phyloP scores from a whole-genome alignment of 2,888 invertebrate genomes.

The Pseudeuparius sepicola region DNA sequence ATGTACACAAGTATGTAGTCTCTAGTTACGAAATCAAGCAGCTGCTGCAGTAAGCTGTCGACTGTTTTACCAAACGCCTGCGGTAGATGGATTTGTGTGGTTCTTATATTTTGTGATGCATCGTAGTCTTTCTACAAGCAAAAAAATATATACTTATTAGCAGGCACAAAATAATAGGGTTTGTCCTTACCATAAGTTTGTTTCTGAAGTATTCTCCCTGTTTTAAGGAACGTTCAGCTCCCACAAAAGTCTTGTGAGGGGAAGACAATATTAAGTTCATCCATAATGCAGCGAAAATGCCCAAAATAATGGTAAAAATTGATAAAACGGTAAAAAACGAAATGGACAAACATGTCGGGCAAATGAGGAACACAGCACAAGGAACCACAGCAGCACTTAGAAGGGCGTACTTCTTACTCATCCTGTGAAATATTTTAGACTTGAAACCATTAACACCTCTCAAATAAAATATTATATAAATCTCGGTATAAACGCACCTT shows the following conservation, averaged over 20 bases:
- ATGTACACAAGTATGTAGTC: slow-evolving; percentile 76
- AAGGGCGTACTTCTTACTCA: too few relatives aligned
- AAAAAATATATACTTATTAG: slow-evolving; percentile 14
- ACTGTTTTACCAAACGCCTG: slow-evolving; percentile 75
- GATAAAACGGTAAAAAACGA: slow-evolving; percentile 28
- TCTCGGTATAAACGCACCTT: too few relatives aligned
- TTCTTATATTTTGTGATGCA: slow-evolving; percentile 21
- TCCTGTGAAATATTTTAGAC: too few relatives aligned
- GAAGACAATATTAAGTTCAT: slow-evolving; percentile 56
- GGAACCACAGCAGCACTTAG: too few relatives aligned
- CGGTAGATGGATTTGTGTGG: slow-evolving; percentile 47
- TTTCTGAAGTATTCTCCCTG: slow-evolving; percentile 51
- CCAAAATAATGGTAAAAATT: slow-evolving; percentile 30
- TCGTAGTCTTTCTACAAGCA: slow-evolving; percentile 35
- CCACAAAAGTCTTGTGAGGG: slow-evolving; percentile 51
- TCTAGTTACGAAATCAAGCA: slow-evolving; percentile 67
- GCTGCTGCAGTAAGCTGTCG: slow-evolving; percentile 71
- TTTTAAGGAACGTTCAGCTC: slow-evolving; percentile 50
- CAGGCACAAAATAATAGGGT: slow-evolving; percentile 5
- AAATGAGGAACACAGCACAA: too few relatives aligned
- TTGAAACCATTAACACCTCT: too few relatives aligned
- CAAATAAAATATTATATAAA: too few relatives aligned
- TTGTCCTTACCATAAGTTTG: slow-evolving; percentile 46
- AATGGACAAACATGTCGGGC: slow-evolving; percentile 29
- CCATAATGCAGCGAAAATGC: slow-evolving; percentile 44